Evolutionary conservation across 2,888 invertebrate genomes (phyloP), one percentile per base, ranked within the genome.

Genomic region (Labia minor): DNA sequence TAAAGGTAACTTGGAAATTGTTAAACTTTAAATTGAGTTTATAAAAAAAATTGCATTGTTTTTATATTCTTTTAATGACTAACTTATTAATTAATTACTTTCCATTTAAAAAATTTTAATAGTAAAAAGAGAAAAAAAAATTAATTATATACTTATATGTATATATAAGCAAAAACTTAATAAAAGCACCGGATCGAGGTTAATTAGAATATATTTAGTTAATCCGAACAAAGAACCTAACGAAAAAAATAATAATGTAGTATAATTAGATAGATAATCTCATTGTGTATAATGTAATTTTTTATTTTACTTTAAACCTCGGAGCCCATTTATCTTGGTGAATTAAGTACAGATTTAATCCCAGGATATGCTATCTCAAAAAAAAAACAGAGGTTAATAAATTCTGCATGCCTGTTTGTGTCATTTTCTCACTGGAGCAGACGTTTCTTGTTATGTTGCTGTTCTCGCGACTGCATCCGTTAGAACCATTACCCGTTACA

Each of bases 371-470:
- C 14, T 8, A 49, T 14, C 16, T 3, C 3, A n/a, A 14, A 49
- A 49, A 49, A 49, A 49, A 49, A 49, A 16, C 19, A 18, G 16
- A 37, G 11, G 21, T 61, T 61, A 19, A 26, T 49, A 37, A 8
- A 21, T 65, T 14, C 14, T 65, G 63, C 70, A 76, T 79, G 83
- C 86, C 86, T 71, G 92, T 90, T 79, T 92, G 92, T 2, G 92
- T 92, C 85, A 90, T 92, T 77, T 92, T 92, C 76, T 92, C 92
- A 61, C 89, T 90, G 65, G 89, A 90, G 77, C 89, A 90, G 37
- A 90, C 81, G 75, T 84, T 85, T 74, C 81, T 83, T 72, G 71
- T 69, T 37, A 69, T 70, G 14, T 62, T 49, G 33, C 61, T 63
- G 16, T 67, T 62, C 20, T 61, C 67, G 61, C 68, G 65, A 67